phyloP scores from a whole-genome alignment of 2,888 invertebrate genomes.

The Sarcophaga subvicina region DNA sequence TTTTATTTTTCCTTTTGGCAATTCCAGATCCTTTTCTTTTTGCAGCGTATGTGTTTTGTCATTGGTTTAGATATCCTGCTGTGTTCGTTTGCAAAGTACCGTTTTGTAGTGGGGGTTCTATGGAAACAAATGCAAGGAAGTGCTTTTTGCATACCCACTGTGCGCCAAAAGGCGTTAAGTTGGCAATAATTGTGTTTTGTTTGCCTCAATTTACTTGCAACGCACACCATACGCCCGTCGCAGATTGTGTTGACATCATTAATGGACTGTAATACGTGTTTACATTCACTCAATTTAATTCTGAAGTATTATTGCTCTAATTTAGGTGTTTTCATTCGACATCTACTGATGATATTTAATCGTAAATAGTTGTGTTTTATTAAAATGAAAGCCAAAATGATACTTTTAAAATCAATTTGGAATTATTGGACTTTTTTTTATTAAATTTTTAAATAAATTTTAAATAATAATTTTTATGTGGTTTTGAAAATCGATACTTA shows the following conservation, averaged over 20 bases:
- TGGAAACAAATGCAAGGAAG: neutral
- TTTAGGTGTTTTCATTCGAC: neutral
- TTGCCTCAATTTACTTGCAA: slow-evolving; percentile 53
- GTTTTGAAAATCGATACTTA: too few relatives aligned
- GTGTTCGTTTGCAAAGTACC: slow-evolving; percentile 25
- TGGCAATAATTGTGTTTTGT: slow-evolving; percentile 71
- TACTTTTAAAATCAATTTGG: too few relatives aligned
- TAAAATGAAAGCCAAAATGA: too few relatives aligned
- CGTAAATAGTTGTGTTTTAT: too few relatives aligned
- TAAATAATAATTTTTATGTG: too few relatives aligned
- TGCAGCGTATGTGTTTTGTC: slow-evolving; percentile 44
- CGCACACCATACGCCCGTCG: slow-evolving; percentile 69
- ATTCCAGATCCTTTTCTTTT: slow-evolving; percentile 47
- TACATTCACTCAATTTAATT: slow-evolving; percentile 78
- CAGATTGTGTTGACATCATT: slow-evolving; percentile 69
- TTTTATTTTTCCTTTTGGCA: slow-evolving; percentile 54
- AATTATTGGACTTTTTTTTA: too few relatives aligned
- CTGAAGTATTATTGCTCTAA: slow-evolving; percentile 69
- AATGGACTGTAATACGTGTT: slow-evolving; percentile 77
- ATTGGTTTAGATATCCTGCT: slow-evolving; percentile 42
- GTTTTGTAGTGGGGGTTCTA: slow-evolving; percentile 45
- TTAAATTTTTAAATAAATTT: too few relatives aligned
- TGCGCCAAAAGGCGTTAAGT: slow-evolving; percentile 71
- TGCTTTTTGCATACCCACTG: slow-evolving; percentile 71
- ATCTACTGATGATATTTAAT: too few relatives aligned